Conservation (phyloP, 2,797 vertebrate species). For the Myoxocephalus aenaeus region DNA sequence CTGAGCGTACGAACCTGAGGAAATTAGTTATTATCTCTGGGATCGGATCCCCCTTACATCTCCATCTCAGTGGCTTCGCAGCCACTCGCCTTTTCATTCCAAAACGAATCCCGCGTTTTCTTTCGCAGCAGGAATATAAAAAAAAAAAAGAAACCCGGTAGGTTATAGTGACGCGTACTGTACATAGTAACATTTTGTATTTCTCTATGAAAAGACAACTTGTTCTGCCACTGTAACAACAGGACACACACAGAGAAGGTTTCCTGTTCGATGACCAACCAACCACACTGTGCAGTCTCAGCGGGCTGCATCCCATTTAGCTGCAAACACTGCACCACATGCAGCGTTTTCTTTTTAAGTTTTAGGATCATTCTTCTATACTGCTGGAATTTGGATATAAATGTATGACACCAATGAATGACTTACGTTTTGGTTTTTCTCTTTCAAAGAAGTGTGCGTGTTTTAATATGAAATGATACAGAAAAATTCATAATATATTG, state of each 20-base stretch:
- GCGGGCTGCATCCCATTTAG: constrained; percentile 52
- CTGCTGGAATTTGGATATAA: constrained; percentile 76
- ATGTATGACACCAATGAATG: constrained; percentile 86
- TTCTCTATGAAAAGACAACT: constrained; percentile 68
- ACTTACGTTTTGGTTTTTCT: constrained; percentile 70
- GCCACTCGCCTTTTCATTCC: constrained; percentile 58
- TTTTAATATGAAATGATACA: constrained; percentile 72
- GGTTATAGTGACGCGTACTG: constrained; percentile 66
- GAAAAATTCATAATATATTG: constrained; percentile 73
- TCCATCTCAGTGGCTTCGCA: constrained; percentile 54
- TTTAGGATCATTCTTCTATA: constrained; percentile 62
- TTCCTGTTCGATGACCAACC: constrained; percentile 43
- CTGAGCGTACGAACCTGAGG: constrained; percentile 27
- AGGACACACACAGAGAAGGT: constrained; percentile 38
- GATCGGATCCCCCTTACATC: constrained; percentile 22
- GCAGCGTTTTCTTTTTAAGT: constrained; percentile 42
- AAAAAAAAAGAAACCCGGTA: constrained; percentile 43
- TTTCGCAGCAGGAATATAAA: constrained; percentile 37
- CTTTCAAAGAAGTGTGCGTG: constrained; percentile 66
- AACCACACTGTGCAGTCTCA: constrained; percentile 35
- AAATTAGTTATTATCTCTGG: constrained; percentile 7
- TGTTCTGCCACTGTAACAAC: constrained; percentile 56
- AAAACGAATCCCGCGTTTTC: constrained; percentile 16
- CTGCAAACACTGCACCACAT: constrained; percentile 46
- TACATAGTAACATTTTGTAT: constrained; percentile 82